Conservation (phyloP, 2,113 vertebrate species). For the Leptobrachium leishanense region DNA sequence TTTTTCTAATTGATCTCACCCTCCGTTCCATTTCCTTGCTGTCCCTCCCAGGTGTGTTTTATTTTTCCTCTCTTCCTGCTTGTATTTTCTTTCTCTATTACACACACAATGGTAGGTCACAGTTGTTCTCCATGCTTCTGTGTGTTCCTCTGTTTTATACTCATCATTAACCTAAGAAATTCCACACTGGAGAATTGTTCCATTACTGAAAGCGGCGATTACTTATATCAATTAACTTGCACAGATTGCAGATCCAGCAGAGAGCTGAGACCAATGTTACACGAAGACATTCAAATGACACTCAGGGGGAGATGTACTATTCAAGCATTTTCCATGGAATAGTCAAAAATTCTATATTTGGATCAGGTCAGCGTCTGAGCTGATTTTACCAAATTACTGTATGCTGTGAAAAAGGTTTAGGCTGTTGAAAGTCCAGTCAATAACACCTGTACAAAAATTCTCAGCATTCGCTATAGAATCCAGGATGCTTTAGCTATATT, state of each 20-base stretch:
- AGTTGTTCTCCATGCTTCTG: background rate
- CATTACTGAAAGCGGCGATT: slow-evolving; percentile 25
- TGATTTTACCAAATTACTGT: too few relatives aligned
- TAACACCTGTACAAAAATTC: too few relatives aligned
- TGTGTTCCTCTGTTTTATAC: slow-evolving; percentile 18
- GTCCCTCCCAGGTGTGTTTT: background rate
- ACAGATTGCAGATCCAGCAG: slow-evolving; percentile 5
- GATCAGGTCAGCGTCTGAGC: too few relatives aligned
- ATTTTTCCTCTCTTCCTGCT: background rate
- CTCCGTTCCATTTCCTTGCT: background rate
- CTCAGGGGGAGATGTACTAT: background rate
- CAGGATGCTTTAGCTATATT: too few relatives aligned
- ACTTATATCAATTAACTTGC: slow-evolving; percentile 28
- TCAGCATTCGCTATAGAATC: too few relatives aligned
- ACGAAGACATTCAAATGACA: slow-evolving; percentile 20
- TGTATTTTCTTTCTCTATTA: slow-evolving; percentile 1
- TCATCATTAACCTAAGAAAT: slow-evolving; percentile 38
- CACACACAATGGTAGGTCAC: slow-evolving; percentile 10
- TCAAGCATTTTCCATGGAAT: background rate
- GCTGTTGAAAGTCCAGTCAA: too few relatives aligned
- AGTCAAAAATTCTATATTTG: too few relatives aligned
- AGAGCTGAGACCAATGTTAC: slow-evolving; percentile 1
- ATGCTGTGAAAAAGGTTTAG: too few relatives aligned
- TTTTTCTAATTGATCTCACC: background rate
- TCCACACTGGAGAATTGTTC: slow-evolving; percentile 34